Evolutionary conservation across 1,140 invertebrate species (phyloP).

Genomic region (Euwallacea fornicatus): DNA sequence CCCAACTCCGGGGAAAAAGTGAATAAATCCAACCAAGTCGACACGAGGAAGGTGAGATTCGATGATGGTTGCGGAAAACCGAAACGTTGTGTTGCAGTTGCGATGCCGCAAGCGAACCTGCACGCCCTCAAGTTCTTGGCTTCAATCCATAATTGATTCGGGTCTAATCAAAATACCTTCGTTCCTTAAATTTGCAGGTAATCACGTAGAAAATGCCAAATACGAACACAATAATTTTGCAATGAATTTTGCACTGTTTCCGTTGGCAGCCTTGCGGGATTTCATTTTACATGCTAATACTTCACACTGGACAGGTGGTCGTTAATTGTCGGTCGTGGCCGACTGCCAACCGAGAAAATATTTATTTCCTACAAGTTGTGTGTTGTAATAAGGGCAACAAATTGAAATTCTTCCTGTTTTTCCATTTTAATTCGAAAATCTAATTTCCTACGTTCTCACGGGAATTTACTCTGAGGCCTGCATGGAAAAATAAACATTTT

Average conservation of each 20-base stretch:
- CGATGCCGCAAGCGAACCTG: background rate
- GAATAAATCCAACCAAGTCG: background rate
- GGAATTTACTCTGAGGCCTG: too few species aligned
- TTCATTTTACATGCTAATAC: constrained; percentile 26
- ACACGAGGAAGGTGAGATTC: background rate
- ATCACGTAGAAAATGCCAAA: background rate
- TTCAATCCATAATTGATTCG: background rate
- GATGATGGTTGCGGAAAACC: background rate
- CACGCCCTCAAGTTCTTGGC: background rate
- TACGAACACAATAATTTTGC: constrained; percentile 5
- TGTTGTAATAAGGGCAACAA: constrained; percentile 6
- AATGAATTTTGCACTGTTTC: constrained; percentile 9
- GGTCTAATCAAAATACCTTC: background rate
- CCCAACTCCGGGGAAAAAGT: background rate
- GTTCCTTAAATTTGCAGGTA: background rate
- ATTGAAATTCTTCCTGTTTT: background rate
- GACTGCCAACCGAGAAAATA: constrained; percentile 8
- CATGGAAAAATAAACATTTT: too few species aligned
- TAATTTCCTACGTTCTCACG: too few species aligned
- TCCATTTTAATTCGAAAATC: too few species aligned
- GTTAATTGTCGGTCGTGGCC: constrained; percentile 20
- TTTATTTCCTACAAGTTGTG: constrained; percentile 10
- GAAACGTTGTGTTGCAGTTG: background rate
- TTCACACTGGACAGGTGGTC: constrained; percentile 19
- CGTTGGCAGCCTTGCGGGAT: constrained; percentile 16